Evolutionary conservation across 1,140 invertebrate genomes (phyloP).

Genomic region (Lasioglossum baleicum): DNA sequence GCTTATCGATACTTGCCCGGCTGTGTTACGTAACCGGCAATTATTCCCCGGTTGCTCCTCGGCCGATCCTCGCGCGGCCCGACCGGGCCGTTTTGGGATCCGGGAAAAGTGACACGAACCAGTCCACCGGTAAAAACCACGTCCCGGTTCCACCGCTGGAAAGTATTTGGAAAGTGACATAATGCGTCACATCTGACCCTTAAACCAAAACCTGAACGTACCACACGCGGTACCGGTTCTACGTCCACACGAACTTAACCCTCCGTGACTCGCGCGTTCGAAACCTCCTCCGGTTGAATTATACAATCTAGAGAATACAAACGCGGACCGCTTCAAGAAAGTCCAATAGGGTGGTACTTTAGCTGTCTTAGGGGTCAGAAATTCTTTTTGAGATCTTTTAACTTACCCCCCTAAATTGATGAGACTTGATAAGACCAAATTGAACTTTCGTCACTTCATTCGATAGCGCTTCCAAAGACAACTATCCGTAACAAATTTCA

Average conservation of each 20-base stretch:
- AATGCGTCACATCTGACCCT: conserved; percentile 61
- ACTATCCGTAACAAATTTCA: too few relatives aligned
- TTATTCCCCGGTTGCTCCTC: neutral
- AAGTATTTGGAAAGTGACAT: conserved; percentile 67
- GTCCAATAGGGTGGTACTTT: too few relatives aligned
- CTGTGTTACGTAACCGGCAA: neutral
- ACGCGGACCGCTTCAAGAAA: too few relatives aligned
- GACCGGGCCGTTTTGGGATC: too few relatives aligned
- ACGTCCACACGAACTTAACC: neutral
- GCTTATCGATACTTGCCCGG: neutral
- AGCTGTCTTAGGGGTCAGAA: too few relatives aligned
- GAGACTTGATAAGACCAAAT: too few relatives aligned
- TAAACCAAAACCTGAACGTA: conserved; percentile 18
- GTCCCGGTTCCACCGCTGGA: conserved; percentile 31
- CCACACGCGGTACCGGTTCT: conserved; percentile 1
- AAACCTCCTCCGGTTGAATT: too few relatives aligned
- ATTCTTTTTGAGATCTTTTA: too few relatives aligned
- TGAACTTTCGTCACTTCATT: too few relatives aligned
- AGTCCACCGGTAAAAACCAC: conserved; percentile 7
- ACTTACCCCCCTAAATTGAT: too few relatives aligned
- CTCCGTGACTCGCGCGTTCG: neutral
- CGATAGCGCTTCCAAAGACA: too few relatives aligned
- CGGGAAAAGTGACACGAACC: conserved; percentile 7
- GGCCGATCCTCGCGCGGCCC: neutral
- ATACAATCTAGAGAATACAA: too few relatives aligned